Percentiles rank a stretch among this genome's conserved stretches.
Evolutionary conservation across 2,888 invertebrate species (phyloP).

Genomic region (Limnephilus rhombicus): DNA sequence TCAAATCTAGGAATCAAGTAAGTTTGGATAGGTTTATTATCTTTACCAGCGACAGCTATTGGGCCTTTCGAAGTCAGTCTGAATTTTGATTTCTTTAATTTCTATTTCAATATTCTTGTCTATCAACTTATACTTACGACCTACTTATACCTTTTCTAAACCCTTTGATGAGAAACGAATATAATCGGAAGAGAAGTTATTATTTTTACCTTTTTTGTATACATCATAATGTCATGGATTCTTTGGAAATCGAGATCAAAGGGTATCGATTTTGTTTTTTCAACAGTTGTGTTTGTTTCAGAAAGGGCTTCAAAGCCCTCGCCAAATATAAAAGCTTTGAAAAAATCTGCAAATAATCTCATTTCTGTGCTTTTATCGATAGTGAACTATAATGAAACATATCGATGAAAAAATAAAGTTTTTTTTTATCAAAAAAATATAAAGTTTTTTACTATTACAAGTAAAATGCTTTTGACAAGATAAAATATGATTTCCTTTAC

Average conservation of each 20-base stretch:
- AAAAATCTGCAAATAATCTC: background rate
- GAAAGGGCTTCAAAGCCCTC: background rate
- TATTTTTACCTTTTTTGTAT: background rate
- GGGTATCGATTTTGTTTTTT: slow-evolving; percentile 14
- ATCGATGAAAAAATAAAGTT: background rate
- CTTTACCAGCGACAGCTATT: background rate
- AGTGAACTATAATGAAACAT: background rate
- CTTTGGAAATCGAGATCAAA: slow-evolving; percentile 19
- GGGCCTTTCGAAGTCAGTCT: background rate
- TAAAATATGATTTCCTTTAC: too few relatives aligned
- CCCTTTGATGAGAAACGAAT: background rate
- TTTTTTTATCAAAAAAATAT: background rate
- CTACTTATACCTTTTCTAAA: background rate
- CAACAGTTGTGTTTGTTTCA: background rate
- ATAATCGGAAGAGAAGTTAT: background rate
- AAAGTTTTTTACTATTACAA: too few relatives aligned
- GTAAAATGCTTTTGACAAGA: too few relatives aligned
- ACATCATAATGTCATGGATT: background rate
- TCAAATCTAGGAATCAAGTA: background rate
- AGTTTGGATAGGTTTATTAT: background rate
- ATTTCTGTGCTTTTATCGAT: background rate
- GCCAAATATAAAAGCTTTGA: background rate
- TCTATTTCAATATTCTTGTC: background rate
- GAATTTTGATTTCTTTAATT: background rate
- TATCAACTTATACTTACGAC: background rate